Evolutionary conservation across 2,113 vertebrate species (phyloP).

Genomic region (Corvus moneduloides): DNA sequence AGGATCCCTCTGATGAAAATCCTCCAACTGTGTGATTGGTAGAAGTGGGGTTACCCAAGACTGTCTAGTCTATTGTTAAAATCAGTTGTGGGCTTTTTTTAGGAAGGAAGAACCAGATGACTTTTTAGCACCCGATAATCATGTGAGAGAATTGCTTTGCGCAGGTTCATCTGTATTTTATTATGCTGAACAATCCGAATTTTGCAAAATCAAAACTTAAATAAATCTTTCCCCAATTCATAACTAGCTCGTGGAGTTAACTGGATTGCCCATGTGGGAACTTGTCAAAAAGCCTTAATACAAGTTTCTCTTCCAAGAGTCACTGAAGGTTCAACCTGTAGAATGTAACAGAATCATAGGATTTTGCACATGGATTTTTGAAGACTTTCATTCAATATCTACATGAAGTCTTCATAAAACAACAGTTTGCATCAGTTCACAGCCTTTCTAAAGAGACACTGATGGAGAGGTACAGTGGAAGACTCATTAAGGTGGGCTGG

Average conservation of each 20-base stretch:
- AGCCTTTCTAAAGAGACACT: neutral
- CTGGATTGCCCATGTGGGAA: neutral
- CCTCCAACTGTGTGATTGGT: neutral
- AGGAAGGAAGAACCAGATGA: neutral
- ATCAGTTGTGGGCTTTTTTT: neutral
- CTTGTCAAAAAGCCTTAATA: neutral
- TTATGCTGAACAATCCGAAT: neutral
- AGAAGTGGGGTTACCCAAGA: neutral
- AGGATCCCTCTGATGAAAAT: neutral
- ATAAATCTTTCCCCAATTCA: neutral
- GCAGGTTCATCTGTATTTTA: neutral
- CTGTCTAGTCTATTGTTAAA: neutral
- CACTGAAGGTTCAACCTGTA: neutral
- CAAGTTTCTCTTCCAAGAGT: neutral
- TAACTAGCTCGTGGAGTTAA: neutral
- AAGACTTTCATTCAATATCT: neutral
- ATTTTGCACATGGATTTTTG: neutral
- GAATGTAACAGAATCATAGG: neutral
- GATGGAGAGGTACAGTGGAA: neutral
- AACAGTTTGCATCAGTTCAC: neutral
- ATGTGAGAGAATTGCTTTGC: neutral
- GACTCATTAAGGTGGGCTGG: neutral
- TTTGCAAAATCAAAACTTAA: neutral
- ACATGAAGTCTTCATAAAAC: neutral
- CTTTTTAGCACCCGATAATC: neutral